Conservation (phyloP, 1,140 invertebrate genomes). For the Nomia melanderi region DNA sequence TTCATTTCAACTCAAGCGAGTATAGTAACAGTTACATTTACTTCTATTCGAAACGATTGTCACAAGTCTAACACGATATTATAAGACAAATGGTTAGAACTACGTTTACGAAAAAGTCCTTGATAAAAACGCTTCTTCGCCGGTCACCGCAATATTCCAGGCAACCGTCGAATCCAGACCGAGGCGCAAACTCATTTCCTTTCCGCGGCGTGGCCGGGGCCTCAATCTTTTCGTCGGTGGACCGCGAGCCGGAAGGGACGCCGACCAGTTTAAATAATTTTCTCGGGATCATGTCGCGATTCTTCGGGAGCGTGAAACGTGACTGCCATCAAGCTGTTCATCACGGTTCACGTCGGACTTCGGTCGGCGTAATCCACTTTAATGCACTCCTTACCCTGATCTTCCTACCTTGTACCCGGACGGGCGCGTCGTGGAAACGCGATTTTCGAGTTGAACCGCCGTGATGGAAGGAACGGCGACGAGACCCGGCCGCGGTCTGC, state of each 20-base stretch:
- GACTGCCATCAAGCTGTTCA: constrained; percentile 35
- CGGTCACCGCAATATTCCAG: background rate
- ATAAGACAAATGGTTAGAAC: too few relatives aligned
- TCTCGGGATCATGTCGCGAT: constrained; percentile 24
- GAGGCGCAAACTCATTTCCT: background rate
- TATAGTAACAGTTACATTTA: too few relatives aligned
- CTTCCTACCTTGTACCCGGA: background rate
- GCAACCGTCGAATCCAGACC: background rate
- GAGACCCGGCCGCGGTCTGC: constrained; percentile 7
- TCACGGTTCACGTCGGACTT: constrained; percentile 25
- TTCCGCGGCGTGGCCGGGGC: background rate
- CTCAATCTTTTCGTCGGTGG: background rate
- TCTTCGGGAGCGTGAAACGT: constrained; percentile 30
- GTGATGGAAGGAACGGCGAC: constrained; percentile 36
- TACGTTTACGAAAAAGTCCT: background rate
- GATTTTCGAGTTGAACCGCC: constrained; percentile 50
- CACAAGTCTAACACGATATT: too few relatives aligned
- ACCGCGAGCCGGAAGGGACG: constrained; percentile 6
- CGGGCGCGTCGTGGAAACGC: constrained; percentile 44
- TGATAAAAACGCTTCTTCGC: background rate
- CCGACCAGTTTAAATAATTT: constrained; percentile 21
- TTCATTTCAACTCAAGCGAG: too few relatives aligned
- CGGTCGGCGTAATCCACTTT: constrained; percentile 31
- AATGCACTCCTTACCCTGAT: constrained; percentile 18
- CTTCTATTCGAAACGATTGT: too few relatives aligned